phyloP scores from a whole-genome alignment of 2,113 vertebrate species.

The Mastomys natalensis region DNA sequence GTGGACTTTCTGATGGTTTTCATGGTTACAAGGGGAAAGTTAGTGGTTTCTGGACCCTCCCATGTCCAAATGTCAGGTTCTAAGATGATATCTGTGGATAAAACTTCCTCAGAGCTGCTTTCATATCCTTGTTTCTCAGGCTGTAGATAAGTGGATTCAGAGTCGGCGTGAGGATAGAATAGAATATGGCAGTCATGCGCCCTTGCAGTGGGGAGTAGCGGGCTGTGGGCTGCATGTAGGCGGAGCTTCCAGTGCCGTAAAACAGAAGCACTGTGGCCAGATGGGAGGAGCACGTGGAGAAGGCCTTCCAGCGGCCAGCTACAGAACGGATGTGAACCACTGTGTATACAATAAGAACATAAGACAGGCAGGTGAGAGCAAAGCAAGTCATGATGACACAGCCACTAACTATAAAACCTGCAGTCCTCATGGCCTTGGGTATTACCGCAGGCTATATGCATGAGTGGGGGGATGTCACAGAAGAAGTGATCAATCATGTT shows the following conservation, averaged over 20 bases:
- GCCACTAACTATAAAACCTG: background rate
- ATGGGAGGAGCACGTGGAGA: constrained; percentile 35
- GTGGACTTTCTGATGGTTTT: background rate
- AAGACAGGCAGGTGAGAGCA: constrained; percentile 11
- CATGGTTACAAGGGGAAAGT: too few relatives aligned
- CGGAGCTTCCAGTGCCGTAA: background rate
- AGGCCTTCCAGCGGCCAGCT: background rate
- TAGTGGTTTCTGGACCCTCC: background rate
- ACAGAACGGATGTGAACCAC: background rate
- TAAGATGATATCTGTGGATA: background rate
- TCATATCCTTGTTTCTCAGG: constrained; percentile 58
- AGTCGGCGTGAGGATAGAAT: constrained; percentile 9
- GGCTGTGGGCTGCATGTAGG: constrained; percentile 36
- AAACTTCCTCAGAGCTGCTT: constrained; percentile 36
- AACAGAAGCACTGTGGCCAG: constrained; percentile 47
- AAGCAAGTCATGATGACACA: constrained; percentile 53
- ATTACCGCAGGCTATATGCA: constrained; percentile 4
- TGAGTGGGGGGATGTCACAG: constrained; percentile 47
- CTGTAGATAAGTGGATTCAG: constrained; percentile 61
- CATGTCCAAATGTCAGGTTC: background rate
- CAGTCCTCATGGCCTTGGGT: background rate
- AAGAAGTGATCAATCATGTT: constrained; percentile 44
- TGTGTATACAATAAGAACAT: background rate
- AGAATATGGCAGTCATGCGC: constrained; percentile 43
- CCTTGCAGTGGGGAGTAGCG: background rate